A percentile compares a stretch with the other conserved stretches of the same genome.
Evolutionary conservation across 2,888 invertebrate genomes (phyloP).

Genomic region (Lingula anatina): DNA sequence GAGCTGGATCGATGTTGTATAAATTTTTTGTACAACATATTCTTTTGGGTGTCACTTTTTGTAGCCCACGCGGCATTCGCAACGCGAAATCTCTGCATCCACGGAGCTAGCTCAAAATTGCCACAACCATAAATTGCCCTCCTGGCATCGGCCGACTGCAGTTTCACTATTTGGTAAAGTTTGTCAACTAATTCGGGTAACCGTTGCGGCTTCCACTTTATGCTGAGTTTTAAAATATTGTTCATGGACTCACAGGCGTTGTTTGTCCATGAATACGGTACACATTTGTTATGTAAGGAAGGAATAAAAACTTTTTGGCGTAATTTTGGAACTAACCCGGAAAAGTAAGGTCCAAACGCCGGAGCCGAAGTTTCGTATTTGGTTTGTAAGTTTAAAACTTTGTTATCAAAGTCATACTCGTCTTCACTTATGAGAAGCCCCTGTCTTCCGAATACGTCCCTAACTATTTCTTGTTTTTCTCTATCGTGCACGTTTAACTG

Average conservation of each 20-base stretch:
- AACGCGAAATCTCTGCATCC: neutral
- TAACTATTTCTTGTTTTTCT: too few species aligned
- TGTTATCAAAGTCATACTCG: too few species aligned
- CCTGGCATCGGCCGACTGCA: conserved; percentile 9
- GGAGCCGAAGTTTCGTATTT: too few species aligned
- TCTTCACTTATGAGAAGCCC: too few species aligned
- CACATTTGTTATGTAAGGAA: conserved; percentile 1
- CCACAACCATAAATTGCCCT: conserved; percentile 11
- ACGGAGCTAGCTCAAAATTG: conserved; percentile 5
- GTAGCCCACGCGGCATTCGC: neutral
- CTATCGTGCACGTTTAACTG: too few species aligned
- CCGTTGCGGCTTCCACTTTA: conserved; percentile 10
- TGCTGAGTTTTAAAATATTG: conserved; percentile 8
- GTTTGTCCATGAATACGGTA: conserved; percentile 16
- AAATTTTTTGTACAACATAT: neutral
- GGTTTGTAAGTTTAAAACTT: too few species aligned
- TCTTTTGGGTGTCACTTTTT: neutral
- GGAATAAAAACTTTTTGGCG: conserved; percentile 3
- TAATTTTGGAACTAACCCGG: conserved; percentile 3
- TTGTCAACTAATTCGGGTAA: conserved; percentile 8
- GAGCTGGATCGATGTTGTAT: neutral
- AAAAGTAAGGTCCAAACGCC: too few species aligned
- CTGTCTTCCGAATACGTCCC: too few species aligned
- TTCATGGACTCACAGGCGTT: conserved; percentile 16
- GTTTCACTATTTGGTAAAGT: conserved; percentile 1